Percentiles rank a stretch among this genome's conserved stretches.
phyloP scores from a whole-genome alignment of 2,113 vertebrate species.

The Deroptyus accipitrinus region DNA sequence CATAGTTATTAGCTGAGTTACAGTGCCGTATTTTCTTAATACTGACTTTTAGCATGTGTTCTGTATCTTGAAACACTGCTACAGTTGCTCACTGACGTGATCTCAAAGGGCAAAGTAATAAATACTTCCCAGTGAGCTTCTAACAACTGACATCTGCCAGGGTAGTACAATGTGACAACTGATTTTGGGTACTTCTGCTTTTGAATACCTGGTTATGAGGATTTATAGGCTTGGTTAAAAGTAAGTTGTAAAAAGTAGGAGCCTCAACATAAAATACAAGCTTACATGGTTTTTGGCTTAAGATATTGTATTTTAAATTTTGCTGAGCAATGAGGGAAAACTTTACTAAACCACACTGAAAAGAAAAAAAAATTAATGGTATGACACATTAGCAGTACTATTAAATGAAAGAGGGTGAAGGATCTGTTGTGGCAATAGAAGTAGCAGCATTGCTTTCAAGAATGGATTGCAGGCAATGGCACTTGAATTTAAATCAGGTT shows the following conservation, averaged over 20 bases:
- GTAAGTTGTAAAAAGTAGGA: not conserved
- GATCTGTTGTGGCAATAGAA: not conserved
- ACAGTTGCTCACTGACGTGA: not conserved
- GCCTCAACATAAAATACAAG: not conserved
- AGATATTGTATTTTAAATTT: not conserved
- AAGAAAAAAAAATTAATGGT: not conserved
- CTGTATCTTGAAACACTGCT: not conserved
- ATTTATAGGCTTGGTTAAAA: constrained; percentile 19
- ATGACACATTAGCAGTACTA: not conserved
- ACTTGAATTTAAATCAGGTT: not conserved
- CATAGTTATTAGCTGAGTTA: not conserved
- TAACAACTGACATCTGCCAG: not conserved
- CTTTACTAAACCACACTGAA: not conserved
- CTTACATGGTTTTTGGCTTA: not conserved
- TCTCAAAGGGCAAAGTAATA: not conserved
- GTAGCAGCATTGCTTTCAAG: not conserved
- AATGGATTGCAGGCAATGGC: not conserved
- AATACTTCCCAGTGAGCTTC: not conserved
- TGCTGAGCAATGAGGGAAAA: not conserved
- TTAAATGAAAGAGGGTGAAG: not conserved
- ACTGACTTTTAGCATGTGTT: not conserved
- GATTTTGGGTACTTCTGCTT: not conserved
- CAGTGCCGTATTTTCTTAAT: not conserved
- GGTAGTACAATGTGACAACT: not conserved
- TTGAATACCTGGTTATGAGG: not conserved